phyloP scores from a whole-genome alignment of 2,113 vertebrate species.

The Plotosus lineatus region DNA sequence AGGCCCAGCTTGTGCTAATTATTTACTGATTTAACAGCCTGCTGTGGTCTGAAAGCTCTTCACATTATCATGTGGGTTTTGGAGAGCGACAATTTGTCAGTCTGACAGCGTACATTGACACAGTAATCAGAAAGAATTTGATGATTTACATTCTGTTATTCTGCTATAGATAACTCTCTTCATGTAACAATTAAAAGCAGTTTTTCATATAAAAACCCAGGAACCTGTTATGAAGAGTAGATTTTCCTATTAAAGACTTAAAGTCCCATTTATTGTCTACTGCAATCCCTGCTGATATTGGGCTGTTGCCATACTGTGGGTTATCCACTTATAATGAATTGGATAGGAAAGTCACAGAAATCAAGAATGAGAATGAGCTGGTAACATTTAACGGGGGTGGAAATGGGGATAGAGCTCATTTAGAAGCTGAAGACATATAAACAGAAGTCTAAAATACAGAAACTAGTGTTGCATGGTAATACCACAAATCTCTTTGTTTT shows the following conservation, averaged over 20 bases:
- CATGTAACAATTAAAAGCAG: neutral
- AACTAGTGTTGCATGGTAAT: neutral
- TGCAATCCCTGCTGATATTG: neutral
- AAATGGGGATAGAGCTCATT: neutral
- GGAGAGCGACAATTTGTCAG: neutral
- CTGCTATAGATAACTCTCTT: neutral
- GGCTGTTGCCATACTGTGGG: neutral
- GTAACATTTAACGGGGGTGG: neutral
- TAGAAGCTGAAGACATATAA: neutral
- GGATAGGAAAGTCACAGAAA: neutral
- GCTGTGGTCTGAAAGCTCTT: slow-evolving; percentile 36
- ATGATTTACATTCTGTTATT: neutral
- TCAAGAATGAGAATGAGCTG: neutral
- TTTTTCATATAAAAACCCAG: neutral
- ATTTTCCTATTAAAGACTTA: neutral
- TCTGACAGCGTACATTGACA: neutral
- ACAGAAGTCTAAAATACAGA: neutral
- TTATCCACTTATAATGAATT: neutral
- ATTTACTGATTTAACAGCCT: slow-evolving; percentile 50
- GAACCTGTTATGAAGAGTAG: neutral
- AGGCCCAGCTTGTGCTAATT: slow-evolving; percentile 39
- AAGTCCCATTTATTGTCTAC: neutral
- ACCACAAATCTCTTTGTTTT: neutral
- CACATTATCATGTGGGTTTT: slow-evolving; percentile 41
- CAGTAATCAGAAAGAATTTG: neutral